Evolutionary conservation across 2,797 vertebrate genomes (phyloP).

Genomic region (Sebastes minor): DNA sequence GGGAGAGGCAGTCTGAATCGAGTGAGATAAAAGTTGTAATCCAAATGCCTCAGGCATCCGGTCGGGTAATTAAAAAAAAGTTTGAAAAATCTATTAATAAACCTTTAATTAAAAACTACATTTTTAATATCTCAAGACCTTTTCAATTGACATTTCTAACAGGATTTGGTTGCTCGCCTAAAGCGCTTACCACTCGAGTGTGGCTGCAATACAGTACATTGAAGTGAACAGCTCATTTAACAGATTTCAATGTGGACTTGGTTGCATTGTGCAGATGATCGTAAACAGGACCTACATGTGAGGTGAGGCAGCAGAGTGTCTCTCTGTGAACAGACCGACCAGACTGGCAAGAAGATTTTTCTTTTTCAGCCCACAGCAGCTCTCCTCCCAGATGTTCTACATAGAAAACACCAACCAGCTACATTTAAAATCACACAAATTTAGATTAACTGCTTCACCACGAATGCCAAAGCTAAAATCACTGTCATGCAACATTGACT

Average conservation of each 20-base stretch:
- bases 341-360: background rate
- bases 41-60: slow-evolving; percentile 80
- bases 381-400: background rate
- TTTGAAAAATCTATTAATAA: slow-evolving; percentile 87
- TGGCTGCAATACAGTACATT: slow-evolving; percentile 61
- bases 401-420: background rate
- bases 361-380: background rate
- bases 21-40: slow-evolving; percentile 83
- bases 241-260: slow-evolving; percentile 49
- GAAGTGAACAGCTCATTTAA: slow-evolving; percentile 68
- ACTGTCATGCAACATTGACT: background rate
- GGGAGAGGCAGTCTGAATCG: slow-evolving; percentile 75
- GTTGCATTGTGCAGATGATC: slow-evolving; percentile 22
- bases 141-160: slow-evolving; percentile 84
- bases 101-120: slow-evolving; percentile 87
- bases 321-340: background rate
- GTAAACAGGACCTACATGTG: slow-evolving; percentile 42
- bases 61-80: slow-evolving; percentile 85
- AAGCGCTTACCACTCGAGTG: slow-evolving; percentile 73
- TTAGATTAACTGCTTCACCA: background rate
- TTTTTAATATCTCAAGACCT: slow-evolving; percentile 86
- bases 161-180: slow-evolving; percentile 80
- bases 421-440: background rate
- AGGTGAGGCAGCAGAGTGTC: background rate
- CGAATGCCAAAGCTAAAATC: background rate